A percentile compares a stretch with the other conserved stretches of the same genome.
phyloP scores from a whole-genome alignment of 1,140 invertebrate species.

The Penaeus chinensis region DNA sequence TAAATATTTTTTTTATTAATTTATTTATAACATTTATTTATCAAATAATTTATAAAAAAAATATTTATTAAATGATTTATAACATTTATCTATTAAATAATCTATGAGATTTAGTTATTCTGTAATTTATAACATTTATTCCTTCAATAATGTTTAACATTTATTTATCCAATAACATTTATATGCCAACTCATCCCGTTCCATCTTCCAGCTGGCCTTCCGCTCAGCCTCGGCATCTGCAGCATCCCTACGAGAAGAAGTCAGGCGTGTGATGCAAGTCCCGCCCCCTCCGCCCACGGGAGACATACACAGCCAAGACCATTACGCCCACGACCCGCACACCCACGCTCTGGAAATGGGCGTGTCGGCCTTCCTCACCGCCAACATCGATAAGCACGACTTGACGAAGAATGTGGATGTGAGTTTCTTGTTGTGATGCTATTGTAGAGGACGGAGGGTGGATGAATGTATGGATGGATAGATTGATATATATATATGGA shows the following conservation, averaged over 20 bases:
- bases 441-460: too few relatives aligned
- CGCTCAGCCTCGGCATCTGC: slow-evolving; percentile 72
- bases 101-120: too few relatives aligned
- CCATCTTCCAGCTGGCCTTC: slow-evolving; percentile 72
- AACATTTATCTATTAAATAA: too few relatives aligned
- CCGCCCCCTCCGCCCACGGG: slow-evolving; percentile 65
- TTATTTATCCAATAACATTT: too few relatives aligned
- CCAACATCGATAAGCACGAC: slow-evolving; percentile 73
- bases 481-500: too few relatives aligned
- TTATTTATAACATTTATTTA: too few relatives aligned
- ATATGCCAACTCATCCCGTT: neutral
- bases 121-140: too few relatives aligned
- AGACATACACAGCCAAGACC: slow-evolving; percentile 63
- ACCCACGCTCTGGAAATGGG: slow-evolving; percentile 71
- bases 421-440: slow-evolving; percentile 51
- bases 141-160: too few relatives aligned
- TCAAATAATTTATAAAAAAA: too few relatives aligned
- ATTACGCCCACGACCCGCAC: slow-evolving; percentile 46
- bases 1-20: too few relatives aligned
- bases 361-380: slow-evolving; percentile 71
- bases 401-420: slow-evolving; percentile 73
- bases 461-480: too few relatives aligned
- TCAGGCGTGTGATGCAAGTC: slow-evolving; percentile 72
- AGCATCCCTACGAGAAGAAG: slow-evolving; percentile 70
- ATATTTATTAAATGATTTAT: too few relatives aligned